phyloP scores from a whole-genome alignment of 2,113 vertebrate species.

The Phainopepla nitens region DNA sequence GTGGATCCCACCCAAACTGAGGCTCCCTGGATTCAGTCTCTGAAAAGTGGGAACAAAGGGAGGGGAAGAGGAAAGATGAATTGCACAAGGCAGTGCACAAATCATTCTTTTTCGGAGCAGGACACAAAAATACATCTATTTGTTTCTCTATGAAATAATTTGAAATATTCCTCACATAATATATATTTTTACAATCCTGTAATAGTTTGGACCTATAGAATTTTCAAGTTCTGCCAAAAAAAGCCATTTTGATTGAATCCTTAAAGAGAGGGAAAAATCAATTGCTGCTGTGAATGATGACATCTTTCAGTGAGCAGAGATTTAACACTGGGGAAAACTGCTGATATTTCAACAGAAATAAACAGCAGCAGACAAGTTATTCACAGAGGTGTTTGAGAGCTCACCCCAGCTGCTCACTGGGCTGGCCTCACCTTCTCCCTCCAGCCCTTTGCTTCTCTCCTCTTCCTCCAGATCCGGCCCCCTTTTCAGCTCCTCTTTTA shows the following conservation, averaged over 20 bases:
- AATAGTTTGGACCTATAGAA: not conserved
- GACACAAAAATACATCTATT: not conserved
- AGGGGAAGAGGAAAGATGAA: not conserved
- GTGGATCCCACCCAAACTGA: not conserved
- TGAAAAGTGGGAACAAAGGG: not conserved
- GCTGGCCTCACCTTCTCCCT: slow-evolving; percentile 71
- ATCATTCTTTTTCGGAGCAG: not conserved
- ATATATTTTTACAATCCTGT: not conserved
- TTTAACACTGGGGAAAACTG: not conserved
- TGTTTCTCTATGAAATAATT: not conserved
- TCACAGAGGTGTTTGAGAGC: not conserved
- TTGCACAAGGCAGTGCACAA: not conserved
- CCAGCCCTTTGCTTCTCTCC: slow-evolving; percentile 55
- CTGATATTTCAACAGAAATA: not conserved
- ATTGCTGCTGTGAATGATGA: not conserved
- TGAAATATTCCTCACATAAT: not conserved
- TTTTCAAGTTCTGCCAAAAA: not conserved
- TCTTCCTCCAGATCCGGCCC: slow-evolving; percentile 68
- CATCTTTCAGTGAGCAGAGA: not conserved
- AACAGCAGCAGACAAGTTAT: slow-evolving; percentile 15
- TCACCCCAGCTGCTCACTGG: not conserved
- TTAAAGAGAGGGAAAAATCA: slow-evolving; percentile 9
- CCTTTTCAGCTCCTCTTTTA: slow-evolving; percentile 76
- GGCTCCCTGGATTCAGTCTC: not conserved
- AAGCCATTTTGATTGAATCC: not conserved